phyloP scores from a whole-genome alignment of 1,140 invertebrate species.

The Andrena cerasifolii region DNA sequence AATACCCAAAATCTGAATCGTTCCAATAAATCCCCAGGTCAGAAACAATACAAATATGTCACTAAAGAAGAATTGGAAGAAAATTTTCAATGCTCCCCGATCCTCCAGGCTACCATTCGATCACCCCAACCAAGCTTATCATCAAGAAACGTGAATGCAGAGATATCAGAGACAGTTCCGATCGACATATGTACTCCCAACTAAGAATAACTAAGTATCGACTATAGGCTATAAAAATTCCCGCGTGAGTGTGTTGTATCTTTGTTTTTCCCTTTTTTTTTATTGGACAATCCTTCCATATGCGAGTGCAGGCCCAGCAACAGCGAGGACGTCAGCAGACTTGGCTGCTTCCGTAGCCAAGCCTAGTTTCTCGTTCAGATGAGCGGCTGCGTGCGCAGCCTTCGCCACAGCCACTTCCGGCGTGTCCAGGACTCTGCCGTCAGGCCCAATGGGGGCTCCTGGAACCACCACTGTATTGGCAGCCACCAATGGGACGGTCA shows the following conservation, averaged over 20 bases:
- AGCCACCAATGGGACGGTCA: slow-evolving; percentile 25
- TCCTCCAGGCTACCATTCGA: background rate
- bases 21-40: no score
- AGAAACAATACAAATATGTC: background rate
- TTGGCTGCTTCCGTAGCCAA: slow-evolving; percentile 69
- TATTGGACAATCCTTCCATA: slow-evolving; percentile 55
- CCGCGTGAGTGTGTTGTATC: background rate
- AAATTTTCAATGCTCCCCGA: no score
- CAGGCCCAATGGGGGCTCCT: slow-evolving; percentile 58
- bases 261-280: background rate
- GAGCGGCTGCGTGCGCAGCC: slow-evolving; percentile 82
- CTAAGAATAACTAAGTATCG: slow-evolving; percentile 2
- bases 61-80: no score
- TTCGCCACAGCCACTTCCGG: slow-evolving; percentile 81
- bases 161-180: background rate
- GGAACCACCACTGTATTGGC: slow-evolving; percentile 31
- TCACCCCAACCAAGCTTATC: no score
- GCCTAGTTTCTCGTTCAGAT: slow-evolving; percentile 80
- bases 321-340: slow-evolving; percentile 61
- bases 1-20: background rate
- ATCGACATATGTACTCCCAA: background rate
- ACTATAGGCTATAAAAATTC: slow-evolving; percentile 1
- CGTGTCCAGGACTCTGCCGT: slow-evolving; percentile 69
- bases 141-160: no score
- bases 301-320: slow-evolving; percentile 47